These are phyloP conservation scores for Butorides virescens DNA, from an alignment of 2,113 vertebrate species.

Conservation along the genomic window DNA sequence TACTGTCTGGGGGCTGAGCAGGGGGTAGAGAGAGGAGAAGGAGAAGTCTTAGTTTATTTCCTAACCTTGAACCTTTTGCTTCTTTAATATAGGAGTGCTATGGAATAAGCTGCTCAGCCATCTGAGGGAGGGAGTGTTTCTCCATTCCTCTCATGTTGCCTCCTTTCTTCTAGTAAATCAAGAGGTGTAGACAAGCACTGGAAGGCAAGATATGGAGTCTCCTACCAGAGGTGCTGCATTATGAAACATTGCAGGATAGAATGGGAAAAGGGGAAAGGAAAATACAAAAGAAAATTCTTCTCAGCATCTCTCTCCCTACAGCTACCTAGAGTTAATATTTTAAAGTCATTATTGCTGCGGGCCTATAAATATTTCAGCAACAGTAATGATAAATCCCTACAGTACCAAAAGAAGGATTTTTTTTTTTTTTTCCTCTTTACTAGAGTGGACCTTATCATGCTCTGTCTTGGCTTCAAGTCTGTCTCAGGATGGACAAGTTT, in stretches of 20 bases:
- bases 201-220: background rate
- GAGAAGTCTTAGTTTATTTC: background rate
- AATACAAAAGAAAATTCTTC: background rate
- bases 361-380: background rate
- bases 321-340: background rate
- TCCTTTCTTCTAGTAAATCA: background rate
- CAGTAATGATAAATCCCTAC: background rate
- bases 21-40: background rate
- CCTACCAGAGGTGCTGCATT: background rate
- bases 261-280: background rate
- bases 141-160: background rate
- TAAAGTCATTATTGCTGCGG: background rate
- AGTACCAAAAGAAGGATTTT: background rate
- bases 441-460: rapidly evolving
- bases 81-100: background rate
- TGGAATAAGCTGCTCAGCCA: background rate
- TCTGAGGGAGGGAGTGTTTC: background rate
- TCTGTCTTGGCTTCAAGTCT: background rate
- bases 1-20: background rate
- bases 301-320: background rate
- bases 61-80: background rate
- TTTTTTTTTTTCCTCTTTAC: background rate
- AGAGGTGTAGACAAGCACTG: background rate
- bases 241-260: background rate
- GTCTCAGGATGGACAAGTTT: background rate